Evolutionary conservation across 2,113 vertebrate species (phyloP).

Genomic region (Pteropus alecto): DNA sequence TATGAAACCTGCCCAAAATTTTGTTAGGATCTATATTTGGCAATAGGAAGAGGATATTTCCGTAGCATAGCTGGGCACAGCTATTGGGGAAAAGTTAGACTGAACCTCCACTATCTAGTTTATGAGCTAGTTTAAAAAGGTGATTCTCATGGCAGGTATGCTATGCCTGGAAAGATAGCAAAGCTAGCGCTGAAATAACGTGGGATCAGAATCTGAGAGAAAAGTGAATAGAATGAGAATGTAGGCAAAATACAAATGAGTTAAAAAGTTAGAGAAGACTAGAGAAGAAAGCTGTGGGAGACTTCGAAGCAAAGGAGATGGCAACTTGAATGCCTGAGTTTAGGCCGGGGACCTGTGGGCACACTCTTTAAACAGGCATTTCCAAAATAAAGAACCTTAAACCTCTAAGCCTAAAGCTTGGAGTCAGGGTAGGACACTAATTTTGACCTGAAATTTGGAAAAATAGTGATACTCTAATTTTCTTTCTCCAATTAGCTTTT

Average conservation of each 20-base stretch:
- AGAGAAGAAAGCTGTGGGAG: background rate
- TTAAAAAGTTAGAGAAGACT: background rate
- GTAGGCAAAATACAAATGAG: background rate
- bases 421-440: background rate
- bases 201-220: background rate
- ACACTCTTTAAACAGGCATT: background rate
- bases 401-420: background rate
- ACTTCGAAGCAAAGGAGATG: background rate
- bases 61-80: background rate
- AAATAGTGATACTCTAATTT: background rate
- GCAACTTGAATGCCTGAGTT: background rate
- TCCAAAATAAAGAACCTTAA: background rate
- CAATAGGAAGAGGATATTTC: background rate
- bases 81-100: background rate
- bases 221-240: background rate
- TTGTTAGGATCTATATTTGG: background rate
- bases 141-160: background rate
- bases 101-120: background rate
- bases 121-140: background rate
- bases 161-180: background rate
- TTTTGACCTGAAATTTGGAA: background rate
- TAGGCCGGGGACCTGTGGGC: rapidly evolving
- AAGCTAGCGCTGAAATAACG: background rate
- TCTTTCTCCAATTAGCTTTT: background rate
- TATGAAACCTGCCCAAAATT: background rate